Evolutionary conservation across 2,888 invertebrate genomes (phyloP), one percentile per base, ranked within the genome.

Genomic region (Smittia aterrima): DNA sequence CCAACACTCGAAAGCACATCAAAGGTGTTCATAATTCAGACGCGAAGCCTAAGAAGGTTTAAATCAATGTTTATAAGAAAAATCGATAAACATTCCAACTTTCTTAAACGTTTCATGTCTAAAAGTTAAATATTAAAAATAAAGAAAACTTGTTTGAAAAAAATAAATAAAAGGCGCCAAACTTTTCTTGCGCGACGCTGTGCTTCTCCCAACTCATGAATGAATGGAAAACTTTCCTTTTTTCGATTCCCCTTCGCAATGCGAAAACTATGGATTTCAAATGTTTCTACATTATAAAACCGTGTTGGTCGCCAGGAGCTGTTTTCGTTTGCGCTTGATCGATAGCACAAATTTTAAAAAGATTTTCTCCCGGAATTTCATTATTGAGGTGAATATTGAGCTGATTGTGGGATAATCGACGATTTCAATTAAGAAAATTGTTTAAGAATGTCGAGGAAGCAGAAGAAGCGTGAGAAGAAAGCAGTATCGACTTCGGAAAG

Each of bases 381-480:
- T n/a, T 71, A 47, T 20, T 25, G 47, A 18, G 71, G 27, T 54
- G 54, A 71, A 38, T 9, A 40, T 40, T 6, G 11, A 38, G 38
- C n/a, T n/a, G n/a, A n/a, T n/a, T n/a, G n/a, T n/a, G n/a, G n/a
- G n/a, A n/a, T n/a, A n/a, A n/a, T n/a, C n/a, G n/a, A n/a, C n/a
- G n/a, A n/a, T n/a, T n/a, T n/a, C n/a, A n/a, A n/a, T n/a, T n/a
- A n/a, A n/a, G 11, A 38, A 38, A 7, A 38, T 7, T 38, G n/a
- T n/a, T n/a, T n/a, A n/a, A n/a, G n/a, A 66, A 74, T 74, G 74
- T 66, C 64, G 3, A 64, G 64, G 20, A 74, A 74, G 62, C 40
- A 41, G 16, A 74, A 66, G 53, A 64, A 18, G 11, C 1, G 3
- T 16, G 27, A 18, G 3, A 74, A 66, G 20, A 53, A 74, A 66